Evolutionary conservation across 2,888 invertebrate genomes (phyloP).

Genomic region (Lottia gigantea): DNA sequence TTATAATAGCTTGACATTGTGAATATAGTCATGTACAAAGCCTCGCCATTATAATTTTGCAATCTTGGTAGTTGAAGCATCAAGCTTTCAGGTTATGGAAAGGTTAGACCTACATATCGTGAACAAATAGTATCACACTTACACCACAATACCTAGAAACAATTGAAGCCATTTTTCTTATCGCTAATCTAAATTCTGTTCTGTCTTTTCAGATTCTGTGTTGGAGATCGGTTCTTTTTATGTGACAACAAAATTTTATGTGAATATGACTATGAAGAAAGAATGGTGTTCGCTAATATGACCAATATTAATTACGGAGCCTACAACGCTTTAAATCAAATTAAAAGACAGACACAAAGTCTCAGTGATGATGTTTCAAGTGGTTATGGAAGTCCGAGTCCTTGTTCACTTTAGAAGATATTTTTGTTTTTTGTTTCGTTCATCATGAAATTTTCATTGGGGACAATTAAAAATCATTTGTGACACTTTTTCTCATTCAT

Average conservation of each 20-base stretch:
- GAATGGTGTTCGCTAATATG: slow-evolving; percentile 90
- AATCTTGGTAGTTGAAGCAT: too few species aligned
- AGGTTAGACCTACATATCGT: too few species aligned
- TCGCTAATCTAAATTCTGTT: background rate
- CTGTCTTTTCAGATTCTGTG: slow-evolving; percentile 83
- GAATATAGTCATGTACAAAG: too few species aligned
- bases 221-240: slow-evolving; percentile 91
- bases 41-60: too few species aligned
- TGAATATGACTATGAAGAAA: slow-evolving; percentile 93
- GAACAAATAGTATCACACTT: too few species aligned
- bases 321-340: slow-evolving; percentile 86
- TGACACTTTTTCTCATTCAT: too few species aligned
- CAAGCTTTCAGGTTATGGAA: too few species aligned
- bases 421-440: background rate
- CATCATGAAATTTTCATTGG: too few species aligned
- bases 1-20: too few species aligned
- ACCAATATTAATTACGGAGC: slow-evolving; percentile 68
- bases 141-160: too few species aligned
- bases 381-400: slow-evolving; percentile 80
- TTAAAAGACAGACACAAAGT: slow-evolving; percentile 71
- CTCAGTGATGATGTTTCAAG: slow-evolving; percentile 79
- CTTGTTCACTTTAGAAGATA: slow-evolving; percentile 57
- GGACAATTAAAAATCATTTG: too few species aligned
- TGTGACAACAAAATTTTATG: slow-evolving; percentile 94
- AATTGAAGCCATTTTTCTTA: too few species aligned